Evolutionary conservation across 2,797 vertebrate genomes (phyloP), one percentile per base, ranked within the genome.

Genomic region (Carcharodon carcharias): DNA sequence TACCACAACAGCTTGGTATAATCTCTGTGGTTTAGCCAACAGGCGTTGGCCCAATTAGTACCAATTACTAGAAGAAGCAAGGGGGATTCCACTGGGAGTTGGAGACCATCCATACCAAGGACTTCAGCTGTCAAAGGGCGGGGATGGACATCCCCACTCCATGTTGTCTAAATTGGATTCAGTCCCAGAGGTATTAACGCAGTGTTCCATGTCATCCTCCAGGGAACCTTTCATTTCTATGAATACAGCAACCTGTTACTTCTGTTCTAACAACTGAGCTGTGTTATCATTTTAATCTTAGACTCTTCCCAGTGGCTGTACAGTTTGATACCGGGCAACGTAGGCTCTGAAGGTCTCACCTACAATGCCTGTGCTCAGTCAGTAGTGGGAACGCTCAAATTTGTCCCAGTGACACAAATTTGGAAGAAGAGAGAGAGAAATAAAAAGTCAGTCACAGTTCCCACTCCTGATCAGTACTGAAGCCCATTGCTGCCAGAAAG

Each of bases 81-180:
- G 91, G 61, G 61, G 91, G 28, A 26, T 65, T 40, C 91, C 91
- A 65, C 40, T 45, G 91, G 91, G 91, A 93, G 7, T 67, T 93
- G 91, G 91, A 93, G 91, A 45, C 91, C 91, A 67, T 93, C 61
- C 31, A 4, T 35, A 9, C 35, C 3, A 18, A 65, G 91, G 61
- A 65, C 91, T 93, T 93, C 91, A 93, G 91, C 91, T 93, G 91
- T 67, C 61, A 93, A 93, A 93, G 91, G 91, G 91, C 28, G 91
- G 91, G 11, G 91, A 40, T 93, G 91, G 91, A 65, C 91, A 67
- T 21, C 61, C 61, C 35, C n/a, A 45, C 91, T 65, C 91, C 61
- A 14, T 45, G 61, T 65, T 93, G 61, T 92, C 58, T 63, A 61
- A 61, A 58, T 92, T 65, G 89, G 89, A 92, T 92, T 92, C 89